These are phyloP conservation scores for Heliconius ethilla DNA, from an alignment of 2,888 invertebrate species.

Conservation along the genomic window DNA sequence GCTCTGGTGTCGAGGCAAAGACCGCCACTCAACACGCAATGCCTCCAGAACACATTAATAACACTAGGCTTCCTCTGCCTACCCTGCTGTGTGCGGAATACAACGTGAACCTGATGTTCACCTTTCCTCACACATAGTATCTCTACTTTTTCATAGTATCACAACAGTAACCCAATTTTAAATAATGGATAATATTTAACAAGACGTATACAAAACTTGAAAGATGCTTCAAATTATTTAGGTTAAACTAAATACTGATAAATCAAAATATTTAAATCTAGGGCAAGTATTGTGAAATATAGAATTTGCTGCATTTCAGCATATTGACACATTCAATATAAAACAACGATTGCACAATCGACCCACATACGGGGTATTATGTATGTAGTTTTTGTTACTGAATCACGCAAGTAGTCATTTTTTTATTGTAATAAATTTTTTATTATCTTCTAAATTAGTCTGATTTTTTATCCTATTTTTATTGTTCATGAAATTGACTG, in stretches of 20 bases:
- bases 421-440: not conserved
- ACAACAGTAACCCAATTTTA: not conserved
- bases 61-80: too few relatives aligned
- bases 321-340: slow-evolving; percentile 48
- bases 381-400: slow-evolving; percentile 31
- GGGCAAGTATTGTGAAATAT: slow-evolving; percentile 47
- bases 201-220: too few relatives aligned
- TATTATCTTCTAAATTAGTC: not conserved
- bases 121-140: too few relatives aligned
- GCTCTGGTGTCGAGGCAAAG: too few relatives aligned
- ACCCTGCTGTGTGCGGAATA: too few relatives aligned
- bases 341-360: slow-evolving; percentile 42
- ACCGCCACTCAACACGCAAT: too few relatives aligned
- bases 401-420: slow-evolving; percentile 35
- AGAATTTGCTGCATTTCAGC: slow-evolving; percentile 46
- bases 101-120: too few relatives aligned
- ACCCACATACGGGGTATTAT: slow-evolving; percentile 43
- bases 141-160: too few relatives aligned
- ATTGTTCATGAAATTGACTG: not conserved
- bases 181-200: too few relatives aligned
- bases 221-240: slow-evolving; percentile 5
- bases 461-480: not conserved
- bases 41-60: too few relatives aligned
- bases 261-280: slow-evolving; percentile 38
- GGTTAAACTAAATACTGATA: slow-evolving; percentile 27